Evolutionary conservation across 2,797 vertebrate genomes (phyloP).

Genomic region (Setipinna tenuifilis): DNA sequence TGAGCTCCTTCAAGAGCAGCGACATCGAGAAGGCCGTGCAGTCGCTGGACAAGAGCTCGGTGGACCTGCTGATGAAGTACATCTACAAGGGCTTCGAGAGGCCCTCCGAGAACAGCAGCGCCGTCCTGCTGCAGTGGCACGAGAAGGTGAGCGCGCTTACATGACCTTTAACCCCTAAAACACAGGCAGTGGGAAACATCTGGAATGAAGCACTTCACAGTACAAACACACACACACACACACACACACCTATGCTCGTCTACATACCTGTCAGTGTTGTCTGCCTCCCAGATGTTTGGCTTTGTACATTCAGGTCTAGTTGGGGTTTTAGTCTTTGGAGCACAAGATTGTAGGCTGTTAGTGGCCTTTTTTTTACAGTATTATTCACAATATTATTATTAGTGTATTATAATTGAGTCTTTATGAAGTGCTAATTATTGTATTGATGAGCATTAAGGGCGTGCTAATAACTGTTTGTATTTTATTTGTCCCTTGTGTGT

Average conservation of each 20-base stretch:
- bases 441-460: background rate
- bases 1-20: conserved; percentile 93
- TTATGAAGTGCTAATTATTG: too few species aligned
- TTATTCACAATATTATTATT: too few species aligned
- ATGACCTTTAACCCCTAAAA: background rate
- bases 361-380: too few species aligned
- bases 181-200: background rate
- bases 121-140: conserved; percentile 94
- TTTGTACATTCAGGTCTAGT: too few species aligned
- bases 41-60: conserved; percentile 90
- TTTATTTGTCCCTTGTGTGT: background rate
- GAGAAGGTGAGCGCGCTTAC: conserved; percentile 83
- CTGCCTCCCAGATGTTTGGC: too few species aligned
- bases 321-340: too few species aligned
- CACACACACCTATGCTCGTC: background rate
- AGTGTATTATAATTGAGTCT: too few species aligned
- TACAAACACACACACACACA: background rate
- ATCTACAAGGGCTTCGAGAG: conserved; percentile 99
- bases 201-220: background rate
- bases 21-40: conserved; percentile 97
- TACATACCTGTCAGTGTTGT: too few species aligned
- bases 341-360: too few species aligned
- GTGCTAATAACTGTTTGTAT: background rate
- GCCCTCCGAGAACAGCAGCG: conserved; percentile 97
- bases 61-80: conserved; percentile 98